Conservation (phyloP, 1,140 invertebrate genomes). For the Apis laboriosa region DNA sequence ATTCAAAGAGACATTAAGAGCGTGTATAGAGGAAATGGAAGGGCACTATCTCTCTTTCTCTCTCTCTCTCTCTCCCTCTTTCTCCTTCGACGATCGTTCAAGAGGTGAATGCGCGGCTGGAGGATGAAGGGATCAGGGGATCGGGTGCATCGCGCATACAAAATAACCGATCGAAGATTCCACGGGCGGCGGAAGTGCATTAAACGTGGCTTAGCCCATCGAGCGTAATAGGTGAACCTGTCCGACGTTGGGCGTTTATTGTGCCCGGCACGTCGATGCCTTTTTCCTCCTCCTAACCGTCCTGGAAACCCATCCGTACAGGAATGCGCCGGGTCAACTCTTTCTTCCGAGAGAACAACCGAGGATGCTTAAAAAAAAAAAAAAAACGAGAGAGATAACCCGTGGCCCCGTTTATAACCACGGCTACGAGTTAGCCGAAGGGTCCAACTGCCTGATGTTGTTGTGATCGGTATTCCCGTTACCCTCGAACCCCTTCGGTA, state of each 20-base stretch:
- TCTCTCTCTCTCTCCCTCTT: neutral
- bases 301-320: neutral
- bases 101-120: slow-evolving; percentile 44
- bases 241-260: slow-evolving; percentile 65
- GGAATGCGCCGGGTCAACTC: neutral
- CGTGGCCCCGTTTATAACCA: slow-evolving; percentile 41
- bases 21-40: neutral
- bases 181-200: slow-evolving; percentile 65
- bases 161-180: slow-evolving; percentile 61
- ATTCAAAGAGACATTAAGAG: slow-evolving; percentile 37
- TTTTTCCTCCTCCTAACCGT: slow-evolving; percentile 35
- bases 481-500: neutral
- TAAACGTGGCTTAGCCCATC: slow-evolving; percentile 70
- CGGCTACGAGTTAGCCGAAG: neutral
- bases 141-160: slow-evolving; percentile 63
- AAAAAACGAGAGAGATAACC: slow-evolving; percentile 12
- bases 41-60: neutral
- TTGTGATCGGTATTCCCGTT: slow-evolving; percentile 13
- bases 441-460: neutral
- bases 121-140: slow-evolving; percentile 60
- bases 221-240: slow-evolving; percentile 71
- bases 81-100: slow-evolving; percentile 55
- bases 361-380: too few species aligned
- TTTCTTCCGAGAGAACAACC: neutral
- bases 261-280: slow-evolving; percentile 67